Percentiles rank a stretch among this genome's conserved stretches.
These are phyloP conservation scores for Amiota minor DNA, from an alignment of 2,888 invertebrate genomes.

Conservation along the genomic window DNA sequence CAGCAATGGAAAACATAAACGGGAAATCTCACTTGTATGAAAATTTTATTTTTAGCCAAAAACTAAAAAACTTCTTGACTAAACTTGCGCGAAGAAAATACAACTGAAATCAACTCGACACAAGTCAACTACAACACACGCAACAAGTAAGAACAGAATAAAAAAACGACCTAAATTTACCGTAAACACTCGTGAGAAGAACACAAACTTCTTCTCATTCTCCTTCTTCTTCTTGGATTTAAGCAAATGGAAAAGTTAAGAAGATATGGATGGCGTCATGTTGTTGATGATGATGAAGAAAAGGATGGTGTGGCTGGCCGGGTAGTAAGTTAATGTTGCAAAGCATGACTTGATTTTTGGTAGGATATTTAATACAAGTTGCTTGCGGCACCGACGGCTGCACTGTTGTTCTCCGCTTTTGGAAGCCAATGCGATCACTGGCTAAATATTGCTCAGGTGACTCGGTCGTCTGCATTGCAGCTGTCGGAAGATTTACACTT, in stretches of 20 bases:
- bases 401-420: slow-evolving; percentile 34
- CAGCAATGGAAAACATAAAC: not conserved
- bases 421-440: slow-evolving; percentile 25
- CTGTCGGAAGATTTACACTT: slow-evolving; percentile 47
- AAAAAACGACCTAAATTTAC: slow-evolving; percentile 53
- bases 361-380: not conserved
- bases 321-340: no score
- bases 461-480: slow-evolving; percentile 53
- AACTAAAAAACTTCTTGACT: no score
- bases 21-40: not conserved
- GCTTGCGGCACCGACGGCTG: slow-evolving; percentile 35
- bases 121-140: not conserved
- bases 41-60: not conserved
- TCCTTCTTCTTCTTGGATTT: no score
- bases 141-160: slow-evolving; percentile 1
- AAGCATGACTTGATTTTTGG: not conserved
- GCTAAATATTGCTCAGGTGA: slow-evolving; percentile 52
- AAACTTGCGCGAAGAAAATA: no score
- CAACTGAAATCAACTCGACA: not conserved
- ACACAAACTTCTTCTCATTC: slow-evolving; percentile 25
- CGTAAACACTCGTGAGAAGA: slow-evolving; percentile 64
- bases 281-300: slow-evolving; percentile 39
- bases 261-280: slow-evolving; percentile 27
- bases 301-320: not conserved
- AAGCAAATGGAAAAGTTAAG: no score